A percentile compares a stretch with the other conserved stretches of the same genome.
Conservation (phyloP, 2,888 invertebrate genomes). For the Drosophila yooni region DNA sequence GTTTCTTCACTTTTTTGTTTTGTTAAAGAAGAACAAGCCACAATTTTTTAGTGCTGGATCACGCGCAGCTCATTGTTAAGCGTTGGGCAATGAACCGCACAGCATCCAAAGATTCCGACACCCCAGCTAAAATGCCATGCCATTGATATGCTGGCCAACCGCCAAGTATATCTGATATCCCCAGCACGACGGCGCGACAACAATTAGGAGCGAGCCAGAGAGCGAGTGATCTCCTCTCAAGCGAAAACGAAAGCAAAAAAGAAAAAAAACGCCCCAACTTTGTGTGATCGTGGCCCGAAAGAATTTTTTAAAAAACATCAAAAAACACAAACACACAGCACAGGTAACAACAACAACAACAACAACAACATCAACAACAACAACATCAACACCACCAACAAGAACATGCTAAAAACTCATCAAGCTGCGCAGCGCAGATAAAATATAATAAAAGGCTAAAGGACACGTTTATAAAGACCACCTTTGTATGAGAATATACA, state of each 20-base stretch:
- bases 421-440: constrained; percentile 42
- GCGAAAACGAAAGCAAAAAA: constrained; percentile 72
- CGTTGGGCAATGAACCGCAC: constrained; percentile 34
- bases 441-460: constrained; percentile 80
- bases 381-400: constrained; percentile 10
- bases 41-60: constrained; percentile 61
- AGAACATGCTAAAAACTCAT: constrained; percentile 45
- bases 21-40: constrained; percentile 38
- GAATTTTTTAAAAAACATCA: constrained; percentile 52
- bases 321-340: constrained; percentile 1
- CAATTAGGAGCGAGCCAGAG: constrained; percentile 58
- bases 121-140: constrained; percentile 33
- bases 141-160: constrained; percentile 52
- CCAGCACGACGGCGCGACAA: constrained; percentile 72
- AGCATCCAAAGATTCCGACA: constrained; percentile 54
- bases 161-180: constrained; percentile 64
- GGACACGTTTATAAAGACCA: constrained; percentile 80
- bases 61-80: constrained; percentile 50
- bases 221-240: constrained; percentile 57
- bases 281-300: constrained; percentile 50
- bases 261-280: constrained; percentile 18
- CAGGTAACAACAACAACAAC: constrained; percentile 31
- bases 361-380: constrained; percentile 7
- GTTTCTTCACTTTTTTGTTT: neutral
- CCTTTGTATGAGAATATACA: constrained; percentile 51